Evolutionary conservation across 1,140 invertebrate genomes (phyloP).

Genomic region (Bombyx mandarina): DNA sequence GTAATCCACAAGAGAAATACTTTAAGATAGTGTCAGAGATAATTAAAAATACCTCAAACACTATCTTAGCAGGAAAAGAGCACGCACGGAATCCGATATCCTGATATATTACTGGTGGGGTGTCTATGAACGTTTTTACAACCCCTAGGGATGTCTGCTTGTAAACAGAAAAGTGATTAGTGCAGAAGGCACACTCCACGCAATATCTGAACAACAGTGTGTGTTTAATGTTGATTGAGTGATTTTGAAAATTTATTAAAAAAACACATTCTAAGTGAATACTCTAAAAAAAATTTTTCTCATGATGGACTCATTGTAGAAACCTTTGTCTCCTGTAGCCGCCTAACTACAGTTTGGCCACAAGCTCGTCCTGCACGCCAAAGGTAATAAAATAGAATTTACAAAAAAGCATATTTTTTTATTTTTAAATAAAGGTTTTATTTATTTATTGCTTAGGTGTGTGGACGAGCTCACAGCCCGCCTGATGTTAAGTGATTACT

Average conservation of each 20-base stretch:
- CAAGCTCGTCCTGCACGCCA: too few relatives aligned
- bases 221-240: too few relatives aligned
- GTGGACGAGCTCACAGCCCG: too few relatives aligned
- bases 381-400: neutral
- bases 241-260: too few relatives aligned
- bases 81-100: conserved; percentile 44
- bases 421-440: too few relatives aligned
- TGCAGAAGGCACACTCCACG: conserved; percentile 3
- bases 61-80: conserved; percentile 17
- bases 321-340: too few relatives aligned
- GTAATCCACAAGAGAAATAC: neutral
- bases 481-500: too few relatives aligned
- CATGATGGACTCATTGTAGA: too few relatives aligned
- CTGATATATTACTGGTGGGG: conserved; percentile 47
- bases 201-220: too few relatives aligned
- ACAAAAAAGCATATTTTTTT: neutral
- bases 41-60: conserved; percentile 19
- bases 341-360: too few relatives aligned
- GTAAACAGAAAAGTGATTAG: conserved; percentile 13
- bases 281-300: too few relatives aligned
- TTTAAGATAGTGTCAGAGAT: conserved; percentile 15
- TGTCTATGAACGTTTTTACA: conserved; percentile 34
- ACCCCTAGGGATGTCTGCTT: conserved; percentile 39
- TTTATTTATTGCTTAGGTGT: neutral
- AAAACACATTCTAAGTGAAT: too few relatives aligned